A percentile compares a stretch with the other conserved stretches of the same genome.
These are phyloP conservation scores for Pachyuromys duprasi DNA, from an alignment of 2,797 vertebrate genomes.

Conservation along the genomic window DNA sequence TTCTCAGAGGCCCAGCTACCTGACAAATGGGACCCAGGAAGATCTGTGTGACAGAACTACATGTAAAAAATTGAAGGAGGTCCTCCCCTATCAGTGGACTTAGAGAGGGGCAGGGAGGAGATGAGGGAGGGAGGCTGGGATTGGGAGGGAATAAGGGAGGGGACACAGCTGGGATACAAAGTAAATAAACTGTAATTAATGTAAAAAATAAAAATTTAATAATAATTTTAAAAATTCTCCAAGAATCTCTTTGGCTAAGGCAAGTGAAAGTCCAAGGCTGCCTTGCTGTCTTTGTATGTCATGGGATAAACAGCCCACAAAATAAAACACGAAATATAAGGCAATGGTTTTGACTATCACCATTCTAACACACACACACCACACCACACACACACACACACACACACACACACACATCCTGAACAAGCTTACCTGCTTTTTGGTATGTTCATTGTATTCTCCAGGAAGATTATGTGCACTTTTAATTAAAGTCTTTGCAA, in stretches of 20 bases:
- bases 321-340: neutral
- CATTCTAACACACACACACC: neutral
- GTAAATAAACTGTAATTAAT: no score
- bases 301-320: neutral
- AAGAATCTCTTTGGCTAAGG: neutral
- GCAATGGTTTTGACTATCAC: neutral
- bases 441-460: conserved; percentile 94
- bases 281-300: neutral
- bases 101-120: no score
- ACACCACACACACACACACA: neutral
- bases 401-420: neutral
- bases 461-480: conserved; percentile 96
- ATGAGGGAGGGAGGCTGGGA: no score
- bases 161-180: no score
- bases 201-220: no score
- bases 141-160: no score
- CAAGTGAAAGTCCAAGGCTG: neutral
- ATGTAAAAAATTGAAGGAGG: no score
- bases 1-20: neutral
- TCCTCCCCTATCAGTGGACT: no score
- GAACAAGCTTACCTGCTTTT: conserved; percentile 92
- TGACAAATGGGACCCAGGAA: neutral
- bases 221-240: neutral
- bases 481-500: conserved; percentile 94
- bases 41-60: neutral